Conservation (phyloP, 2,888 invertebrate species). For the Drosophila rubida region DNA sequence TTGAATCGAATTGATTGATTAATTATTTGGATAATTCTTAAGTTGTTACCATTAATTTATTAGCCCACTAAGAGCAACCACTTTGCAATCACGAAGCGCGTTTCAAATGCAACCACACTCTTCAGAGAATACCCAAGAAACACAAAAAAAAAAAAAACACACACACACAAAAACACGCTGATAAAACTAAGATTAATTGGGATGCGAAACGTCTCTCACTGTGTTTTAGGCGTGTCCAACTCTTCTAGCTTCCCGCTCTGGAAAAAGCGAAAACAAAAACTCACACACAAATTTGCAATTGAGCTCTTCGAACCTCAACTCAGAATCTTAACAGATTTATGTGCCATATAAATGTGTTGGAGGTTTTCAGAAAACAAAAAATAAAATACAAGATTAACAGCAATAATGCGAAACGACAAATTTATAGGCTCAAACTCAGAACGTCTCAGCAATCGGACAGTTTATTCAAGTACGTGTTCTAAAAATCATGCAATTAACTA, state of each 20-base stretch:
- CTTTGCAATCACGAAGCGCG: conserved; percentile 52
- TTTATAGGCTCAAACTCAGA: conserved; percentile 50
- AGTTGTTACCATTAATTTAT: conserved; percentile 73
- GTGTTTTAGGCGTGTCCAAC: conserved; percentile 34
- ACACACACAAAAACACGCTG: conserved; percentile 9
- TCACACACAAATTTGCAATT: conserved; percentile 10
- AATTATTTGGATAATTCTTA: conserved; percentile 72
- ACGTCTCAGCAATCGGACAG: conserved; percentile 32
- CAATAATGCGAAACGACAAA: conserved; percentile 26
- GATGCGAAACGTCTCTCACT: conserved; percentile 41
- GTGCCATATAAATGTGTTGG: conserved; percentile 74
- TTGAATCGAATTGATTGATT: conserved; percentile 22
- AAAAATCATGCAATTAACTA: conserved; percentile 33
- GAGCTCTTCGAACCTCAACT: conserved; percentile 55
- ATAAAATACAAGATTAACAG: conserved; percentile 22
- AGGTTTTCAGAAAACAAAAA: conserved; percentile 35
- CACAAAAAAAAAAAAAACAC: conserved; percentile 1
- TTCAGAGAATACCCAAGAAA: conserved; percentile 11
- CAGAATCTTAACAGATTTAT: conserved; percentile 72
- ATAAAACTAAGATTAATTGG: conserved; percentile 9
- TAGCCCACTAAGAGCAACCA: conserved; percentile 64
- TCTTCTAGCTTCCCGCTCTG: conserved; percentile 43
- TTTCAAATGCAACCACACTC: conserved; percentile 41
- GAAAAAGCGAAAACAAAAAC: background rate
- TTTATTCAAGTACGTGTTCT: conserved; percentile 56